These are phyloP conservation scores for Folsomia candida DNA, from an alignment of 2,888 invertebrate genomes.

Conservation along the genomic window DNA sequence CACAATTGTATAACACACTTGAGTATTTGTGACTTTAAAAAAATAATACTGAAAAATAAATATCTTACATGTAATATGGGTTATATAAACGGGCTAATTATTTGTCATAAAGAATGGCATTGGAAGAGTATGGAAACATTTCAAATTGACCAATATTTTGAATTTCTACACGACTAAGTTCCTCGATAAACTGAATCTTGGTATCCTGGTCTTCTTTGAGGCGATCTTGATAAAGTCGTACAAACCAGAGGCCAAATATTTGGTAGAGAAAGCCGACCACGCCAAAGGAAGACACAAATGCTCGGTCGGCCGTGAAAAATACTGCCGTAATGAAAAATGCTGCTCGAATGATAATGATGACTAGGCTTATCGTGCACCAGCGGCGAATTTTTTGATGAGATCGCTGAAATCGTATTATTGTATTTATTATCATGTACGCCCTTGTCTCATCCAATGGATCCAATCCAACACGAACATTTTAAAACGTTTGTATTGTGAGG, in stretches of 20 bases:
- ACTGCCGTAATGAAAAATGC: slow-evolving; percentile 24
- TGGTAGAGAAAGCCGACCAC: slow-evolving; percentile 30
- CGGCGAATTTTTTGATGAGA: slow-evolving; percentile 20
- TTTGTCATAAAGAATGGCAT: too few relatives aligned
- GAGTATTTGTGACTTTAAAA: too few relatives aligned
- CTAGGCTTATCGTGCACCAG: slow-evolving; percentile 24
- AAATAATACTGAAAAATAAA: too few relatives aligned
- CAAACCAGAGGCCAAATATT: slow-evolving; percentile 30
- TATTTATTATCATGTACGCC: not conserved
- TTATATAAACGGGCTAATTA: too few relatives aligned
- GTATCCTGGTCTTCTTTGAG: not conserved
- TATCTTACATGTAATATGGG: too few relatives aligned
- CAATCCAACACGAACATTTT: too few relatives aligned
- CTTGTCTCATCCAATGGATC: too few relatives aligned
- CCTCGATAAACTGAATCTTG: slow-evolving; percentile 4
- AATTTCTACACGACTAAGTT: not conserved
- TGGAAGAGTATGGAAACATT: too few relatives aligned
- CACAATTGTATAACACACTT: too few relatives aligned
- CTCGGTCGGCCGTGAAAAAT: slow-evolving; percentile 17
- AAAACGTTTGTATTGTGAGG: not conserved
- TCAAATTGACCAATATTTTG: too few relatives aligned
- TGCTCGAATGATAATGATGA: slow-evolving; percentile 22
- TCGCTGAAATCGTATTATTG: slow-evolving; percentile 17
- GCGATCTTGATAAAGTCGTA: slow-evolving; percentile 17
- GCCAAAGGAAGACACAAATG: slow-evolving; percentile 29